Conservation (phyloP, 2,113 vertebrate species). For the Axis porcinus region DNA sequence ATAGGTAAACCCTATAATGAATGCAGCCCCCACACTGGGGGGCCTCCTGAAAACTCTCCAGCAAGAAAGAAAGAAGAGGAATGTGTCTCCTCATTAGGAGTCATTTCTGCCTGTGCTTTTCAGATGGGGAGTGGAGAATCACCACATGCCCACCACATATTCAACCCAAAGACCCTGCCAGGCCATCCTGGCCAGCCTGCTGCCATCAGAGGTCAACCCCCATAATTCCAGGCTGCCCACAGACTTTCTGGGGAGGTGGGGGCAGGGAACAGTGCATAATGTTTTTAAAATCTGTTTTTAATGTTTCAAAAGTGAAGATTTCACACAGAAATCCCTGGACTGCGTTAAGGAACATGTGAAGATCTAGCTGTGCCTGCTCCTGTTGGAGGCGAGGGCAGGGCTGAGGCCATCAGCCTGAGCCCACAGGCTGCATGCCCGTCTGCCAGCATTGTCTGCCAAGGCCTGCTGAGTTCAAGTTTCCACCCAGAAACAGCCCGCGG, state of each 20-base stretch:
- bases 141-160: rapidly evolving
- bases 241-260: background rate
- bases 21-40: rapidly evolving
- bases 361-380: background rate
- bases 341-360: background rate
- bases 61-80: background rate
- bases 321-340: background rate
- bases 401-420: no score
- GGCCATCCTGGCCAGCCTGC: background rate
- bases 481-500: background rate
- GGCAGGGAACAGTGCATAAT: rapidly evolving
- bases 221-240: background rate
- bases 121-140: background rate
- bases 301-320: background rate
- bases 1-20: background rate
- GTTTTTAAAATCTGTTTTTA: background rate
- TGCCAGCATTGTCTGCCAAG: rapidly evolving
- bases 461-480: background rate
- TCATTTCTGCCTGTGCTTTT: background rate
- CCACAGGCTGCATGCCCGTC: background rate
- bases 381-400: background rate
- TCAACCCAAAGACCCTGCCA: background rate
- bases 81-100: background rate
- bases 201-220: background rate
- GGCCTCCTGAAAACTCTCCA: background rate